Evolutionary conservation across 30 jellyfish, hydroid and myxozoan species (phyloP), one percentile per base, ranked within the genome.

Genomic region (Cassiopea xamachana): DNA sequence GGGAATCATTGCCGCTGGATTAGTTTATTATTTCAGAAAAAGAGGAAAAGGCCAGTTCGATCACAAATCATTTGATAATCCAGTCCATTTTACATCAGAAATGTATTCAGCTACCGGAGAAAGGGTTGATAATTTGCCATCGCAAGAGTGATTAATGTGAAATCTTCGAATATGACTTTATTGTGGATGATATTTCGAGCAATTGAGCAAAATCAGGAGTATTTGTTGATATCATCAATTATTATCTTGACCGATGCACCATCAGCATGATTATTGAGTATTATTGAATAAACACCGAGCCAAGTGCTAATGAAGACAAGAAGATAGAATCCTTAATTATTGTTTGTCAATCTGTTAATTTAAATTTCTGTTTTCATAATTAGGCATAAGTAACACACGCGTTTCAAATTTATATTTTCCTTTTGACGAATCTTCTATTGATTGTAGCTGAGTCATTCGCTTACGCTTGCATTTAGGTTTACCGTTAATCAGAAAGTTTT

Each of bases 21-120:
- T 85, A 1, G 51, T 95, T 1, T 90, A 81, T 75, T 95, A 89
- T 89, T 82, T 44, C 93, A 89, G 77, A 18, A 73, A 87, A 49
- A 69, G 93, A 50, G 93, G 90, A 73, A 77, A 60, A 14, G 82
- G 58, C 45, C 96, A 85, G 71, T 93, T 89, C 70, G 91, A 43
- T n/a, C 98, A 64, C 44, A 81, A 91, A 80, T 68, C 95, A 47
- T 91, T 95, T 87, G 96, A 87, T 16, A 95, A 95, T 73, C 97
- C 97, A 1, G 93, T 94, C 43, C 97, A 94, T 74, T 81, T 77
- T 67, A 69, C 67, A 1, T 17, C 59, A 15, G 80, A 82, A 27
- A 51, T 69, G 45, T 82, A 90, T 64, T 73, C 89, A 18, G 1
- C 90, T 17, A 13, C 77, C 19, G 94, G 87, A 49, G 93, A 61